Evolutionary conservation across 2,888 invertebrate genomes (phyloP).

Genomic region (Octodonta nipae): DNA sequence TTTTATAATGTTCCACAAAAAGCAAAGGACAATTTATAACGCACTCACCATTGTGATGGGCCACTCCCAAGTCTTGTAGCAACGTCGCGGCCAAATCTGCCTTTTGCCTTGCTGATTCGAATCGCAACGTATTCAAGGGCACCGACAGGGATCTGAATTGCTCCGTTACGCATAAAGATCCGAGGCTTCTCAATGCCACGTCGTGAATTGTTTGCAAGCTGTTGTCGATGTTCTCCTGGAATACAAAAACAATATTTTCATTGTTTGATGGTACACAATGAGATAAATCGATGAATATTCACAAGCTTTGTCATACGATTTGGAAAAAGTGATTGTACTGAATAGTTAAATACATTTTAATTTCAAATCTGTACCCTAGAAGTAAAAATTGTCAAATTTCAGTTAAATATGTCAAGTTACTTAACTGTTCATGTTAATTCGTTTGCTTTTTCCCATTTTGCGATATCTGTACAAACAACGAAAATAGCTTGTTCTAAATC

Average conservation of each 20-base stretch:
- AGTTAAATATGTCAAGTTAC: too few species aligned
- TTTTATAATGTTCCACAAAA: not conserved
- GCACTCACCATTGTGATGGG: constrained; percentile 44
- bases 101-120: constrained; percentile 63
- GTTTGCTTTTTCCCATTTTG: too few species aligned
- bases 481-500: too few species aligned
- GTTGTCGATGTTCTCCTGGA: constrained; percentile 30
- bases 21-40: not conserved
- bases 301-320: too few species aligned
- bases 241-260: not conserved
- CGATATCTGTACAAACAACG: too few species aligned
- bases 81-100: constrained; percentile 66
- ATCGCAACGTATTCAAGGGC: constrained; percentile 54
- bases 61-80: constrained; percentile 57
- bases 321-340: too few species aligned
- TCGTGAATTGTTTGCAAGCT: constrained; percentile 59
- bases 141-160: constrained; percentile 55
- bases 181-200: constrained; percentile 57
- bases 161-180: constrained; percentile 58
- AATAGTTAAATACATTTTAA: not conserved
- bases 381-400: too few species aligned
- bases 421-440: too few species aligned
- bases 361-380: too few species aligned
- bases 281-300: too few species aligned
- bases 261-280: too few species aligned